Percentiles rank a stretch among this genome's conserved stretches.
Evolutionary conservation across 2,797 vertebrate genomes (phyloP).

Genomic region (Diplodus puntazzo): DNA sequence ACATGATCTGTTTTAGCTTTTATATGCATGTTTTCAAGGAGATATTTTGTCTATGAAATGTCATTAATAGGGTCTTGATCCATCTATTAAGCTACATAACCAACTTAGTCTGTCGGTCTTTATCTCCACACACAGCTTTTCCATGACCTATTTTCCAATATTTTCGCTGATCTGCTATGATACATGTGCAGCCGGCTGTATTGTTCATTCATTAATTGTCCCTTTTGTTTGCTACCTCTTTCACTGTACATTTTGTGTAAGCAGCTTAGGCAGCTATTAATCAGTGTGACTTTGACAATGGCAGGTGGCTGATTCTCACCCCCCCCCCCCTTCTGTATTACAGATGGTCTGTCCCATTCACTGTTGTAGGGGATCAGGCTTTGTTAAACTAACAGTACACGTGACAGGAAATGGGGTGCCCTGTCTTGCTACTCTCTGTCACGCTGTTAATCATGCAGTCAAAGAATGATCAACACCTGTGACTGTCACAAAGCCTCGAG

Average conservation of each 20-base stretch:
- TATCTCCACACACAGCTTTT: slow-evolving; percentile 4
- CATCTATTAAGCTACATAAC: not conserved
- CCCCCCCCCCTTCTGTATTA: slow-evolving; percentile 25
- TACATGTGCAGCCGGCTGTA: not conserved
- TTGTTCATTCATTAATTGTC: slow-evolving; percentile 29
- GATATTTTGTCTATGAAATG: not conserved
- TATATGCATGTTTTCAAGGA: not conserved
- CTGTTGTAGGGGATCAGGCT: slow-evolving; percentile 3
- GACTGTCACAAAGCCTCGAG: not conserved
- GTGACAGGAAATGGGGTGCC: slow-evolving; percentile 26
- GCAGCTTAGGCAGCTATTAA: slow-evolving; percentile 70
- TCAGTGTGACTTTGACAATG: slow-evolving; percentile 64
- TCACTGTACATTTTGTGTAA: slow-evolving; percentile 54
- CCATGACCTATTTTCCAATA: slow-evolving; percentile 22
- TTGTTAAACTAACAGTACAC: slow-evolving; percentile 25
- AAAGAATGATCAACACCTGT: slow-evolving; percentile 30
- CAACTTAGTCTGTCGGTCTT: not conserved
- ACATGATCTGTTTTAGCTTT: not conserved
- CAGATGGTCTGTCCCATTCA: slow-evolving; percentile 52
- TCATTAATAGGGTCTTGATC: not conserved
- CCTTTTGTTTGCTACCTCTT: slow-evolving; percentile 43
- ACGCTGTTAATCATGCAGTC: slow-evolving; percentile 1
- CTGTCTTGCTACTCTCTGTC: not conserved
- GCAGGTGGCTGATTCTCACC: slow-evolving; percentile 69
- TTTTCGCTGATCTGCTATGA: not conserved